Evolutionary conservation across 2,797 vertebrate species (phyloP), one percentile per base, ranked within the genome.

Genomic region (Melanotaenia maccullochi): DNA sequence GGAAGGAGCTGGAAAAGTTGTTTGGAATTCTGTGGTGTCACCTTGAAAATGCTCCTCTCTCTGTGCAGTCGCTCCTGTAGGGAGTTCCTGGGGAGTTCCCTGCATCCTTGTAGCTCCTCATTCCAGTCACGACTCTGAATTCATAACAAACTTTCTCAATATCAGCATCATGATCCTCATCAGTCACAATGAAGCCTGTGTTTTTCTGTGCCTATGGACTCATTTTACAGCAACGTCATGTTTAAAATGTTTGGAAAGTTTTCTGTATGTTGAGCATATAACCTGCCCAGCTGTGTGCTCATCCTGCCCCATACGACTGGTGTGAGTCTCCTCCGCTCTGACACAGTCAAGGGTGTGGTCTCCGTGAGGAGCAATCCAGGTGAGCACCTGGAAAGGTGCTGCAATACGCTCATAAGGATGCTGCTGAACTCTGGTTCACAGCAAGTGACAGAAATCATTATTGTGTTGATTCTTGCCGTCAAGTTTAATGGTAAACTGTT

Each of bases 81-180:
- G 70, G 96, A 96, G 75, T 93, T 95, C 47, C 96, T 94, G 0
- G 94, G 90, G 55, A 99, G 94, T 74, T 98, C 97, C 76, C 96
- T 94, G 0, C 96, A 96, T 0, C 95, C 96, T 90, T 99, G 97
- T 73, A 99, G 90, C 85, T 99, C 97, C 87, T 99, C 97, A 0
- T 99, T 99, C 97, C 97, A 99, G 86, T 99, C 97, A 66, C 97
- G 95, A 82, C 95, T 97, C 97, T 99, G 79, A 57, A 63, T 35
- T 62, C 59, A 84, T 0, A 64, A 73, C 60, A 83, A 35, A 78
- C 30, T 81, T 40, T 20, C n/a, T 12, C 28, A 54, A 75, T 1
- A 62, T 83, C 66, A 82, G 58, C 51, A 35, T 62, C 36, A 51
- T 11, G 20, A 49, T 59, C 22, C 3, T 14, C 2, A 36, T 56